phyloP scores from a whole-genome alignment of 2,888 invertebrate species.

The Pseudococcus viburni region DNA sequence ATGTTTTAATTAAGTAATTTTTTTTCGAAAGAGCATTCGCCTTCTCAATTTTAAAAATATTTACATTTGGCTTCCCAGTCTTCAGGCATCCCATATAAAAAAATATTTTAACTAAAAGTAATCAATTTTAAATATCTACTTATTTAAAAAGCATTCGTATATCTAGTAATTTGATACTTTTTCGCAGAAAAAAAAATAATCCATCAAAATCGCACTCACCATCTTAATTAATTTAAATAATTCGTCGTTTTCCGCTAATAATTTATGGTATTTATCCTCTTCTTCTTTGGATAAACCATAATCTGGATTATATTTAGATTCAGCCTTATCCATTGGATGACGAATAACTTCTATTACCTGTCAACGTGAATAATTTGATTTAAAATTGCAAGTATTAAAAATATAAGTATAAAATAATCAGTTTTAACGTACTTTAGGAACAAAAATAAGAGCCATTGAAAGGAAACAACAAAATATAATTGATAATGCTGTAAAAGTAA shows the following conservation, averaged over 20 bases:
- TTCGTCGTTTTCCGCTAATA: constrained; percentile 95
- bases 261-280: constrained; percentile 93
- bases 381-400: neutral
- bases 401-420: neutral
- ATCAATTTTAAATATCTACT: neutral
- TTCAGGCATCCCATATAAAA: too few species aligned
- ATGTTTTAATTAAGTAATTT: too few species aligned
- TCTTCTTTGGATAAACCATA: constrained; percentile 89
- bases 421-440: constrained; percentile 85
- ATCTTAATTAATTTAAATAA: constrained; percentile 94
- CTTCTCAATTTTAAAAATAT: too few species aligned
- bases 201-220: constrained; percentile 75
- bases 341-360: constrained; percentile 91
- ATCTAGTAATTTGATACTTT: neutral
- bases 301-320: constrained; percentile 89
- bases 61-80: too few species aligned
- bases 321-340: constrained; percentile 89
- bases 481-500: constrained; percentile 95
- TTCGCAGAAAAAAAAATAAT: neutral
- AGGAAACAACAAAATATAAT: constrained; percentile 98
- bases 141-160: neutral
- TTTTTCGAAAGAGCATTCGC: too few species aligned
- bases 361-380: neutral
- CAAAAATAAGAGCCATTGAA: constrained; percentile 98
- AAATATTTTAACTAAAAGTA: too few species aligned